Base-by-base conservation (phyloP, 1,140 invertebrate genomes). In the Notospermus geniculatus region DNA sequence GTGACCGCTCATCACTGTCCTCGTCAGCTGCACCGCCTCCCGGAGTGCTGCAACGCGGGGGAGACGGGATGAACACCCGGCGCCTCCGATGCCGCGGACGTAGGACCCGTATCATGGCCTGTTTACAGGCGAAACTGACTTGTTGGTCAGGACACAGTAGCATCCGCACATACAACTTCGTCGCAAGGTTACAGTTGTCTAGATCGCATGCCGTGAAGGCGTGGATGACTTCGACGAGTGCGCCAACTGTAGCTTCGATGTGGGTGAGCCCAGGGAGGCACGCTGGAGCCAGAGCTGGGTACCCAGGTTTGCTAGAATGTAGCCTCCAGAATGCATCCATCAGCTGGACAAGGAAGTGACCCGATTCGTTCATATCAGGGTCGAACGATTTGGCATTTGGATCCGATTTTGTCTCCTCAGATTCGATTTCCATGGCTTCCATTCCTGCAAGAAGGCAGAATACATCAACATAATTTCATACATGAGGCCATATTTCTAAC, bases 121-220 rank as follows among this genome's bases (percentile, higher is more conserved):
- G 89, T 76, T 95, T 95, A 28, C 92, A 90, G 62, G 91, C 91
- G 74, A 95, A 95, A 70, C 92, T 93, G 17, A 96, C 90, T 27
- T 85, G 83, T 19, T 88, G 68, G 62, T 78, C 76, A 70, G n/a
- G 25, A 63, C 88, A 89, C 1, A 96, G 82, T 0, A 97, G 82
- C 22, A 97, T 81, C 50, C 89, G 84, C 2, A 89, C 75, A 72
- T 90, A 90, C 0, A 88, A 73, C 64, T 86, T 86, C 36, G 87
- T 75, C 5, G 87, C 87, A 30, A 88, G 71, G 5, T 84, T 80
- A 17, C 89, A 84, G 63, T 85, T 87, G 30, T 87, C 83, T 29
- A 84, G 73, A 77, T 90, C 88, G 64, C 85, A 87, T 9, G 86
- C 81, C 30, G 92, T 90, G 76, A 95, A 93, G 0, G 92, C 91